A percentile compares a stretch with the other conserved stretches of the same genome.
Conservation (phyloP, 2,113 vertebrate genomes). For the Aix galericulata region DNA sequence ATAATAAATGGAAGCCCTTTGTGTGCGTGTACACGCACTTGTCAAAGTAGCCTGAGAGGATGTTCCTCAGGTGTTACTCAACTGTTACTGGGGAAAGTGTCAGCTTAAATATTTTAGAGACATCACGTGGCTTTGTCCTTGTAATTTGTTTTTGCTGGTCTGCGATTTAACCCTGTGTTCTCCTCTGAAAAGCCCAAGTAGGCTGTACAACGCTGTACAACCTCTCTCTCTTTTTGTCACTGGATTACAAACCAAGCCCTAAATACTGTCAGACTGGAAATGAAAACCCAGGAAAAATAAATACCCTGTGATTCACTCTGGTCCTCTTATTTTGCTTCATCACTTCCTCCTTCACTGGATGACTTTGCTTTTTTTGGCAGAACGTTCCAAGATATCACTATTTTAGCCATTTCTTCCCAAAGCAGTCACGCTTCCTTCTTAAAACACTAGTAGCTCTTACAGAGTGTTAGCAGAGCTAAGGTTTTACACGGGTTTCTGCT, state of each 20-base stretch:
- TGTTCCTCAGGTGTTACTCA: background rate
- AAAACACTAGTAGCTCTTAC: background rate
- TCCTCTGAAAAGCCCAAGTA: background rate
- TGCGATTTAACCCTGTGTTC: background rate
- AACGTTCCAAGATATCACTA: background rate
- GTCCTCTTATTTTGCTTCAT: background rate
- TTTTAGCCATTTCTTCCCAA: background rate
- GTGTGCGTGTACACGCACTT: rapidly evolving
- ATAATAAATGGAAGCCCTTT: background rate
- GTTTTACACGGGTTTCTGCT: background rate
- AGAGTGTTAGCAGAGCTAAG: background rate
- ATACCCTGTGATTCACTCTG: background rate
- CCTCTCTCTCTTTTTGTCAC: background rate
- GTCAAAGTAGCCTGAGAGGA: background rate
- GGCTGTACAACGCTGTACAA: background rate
- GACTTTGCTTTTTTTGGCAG: background rate
- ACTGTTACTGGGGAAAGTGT: background rate
- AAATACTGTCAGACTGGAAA: background rate
- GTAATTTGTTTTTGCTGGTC: background rate
- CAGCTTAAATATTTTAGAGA: background rate
- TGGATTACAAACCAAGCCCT: background rate
- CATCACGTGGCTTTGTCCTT: background rate
- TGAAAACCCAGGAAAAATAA: background rate
- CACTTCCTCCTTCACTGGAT: background rate
- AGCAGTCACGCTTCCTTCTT: background rate